phyloP scores from a whole-genome alignment of 2,797 vertebrate genomes.

The Epinephelus coioides region DNA sequence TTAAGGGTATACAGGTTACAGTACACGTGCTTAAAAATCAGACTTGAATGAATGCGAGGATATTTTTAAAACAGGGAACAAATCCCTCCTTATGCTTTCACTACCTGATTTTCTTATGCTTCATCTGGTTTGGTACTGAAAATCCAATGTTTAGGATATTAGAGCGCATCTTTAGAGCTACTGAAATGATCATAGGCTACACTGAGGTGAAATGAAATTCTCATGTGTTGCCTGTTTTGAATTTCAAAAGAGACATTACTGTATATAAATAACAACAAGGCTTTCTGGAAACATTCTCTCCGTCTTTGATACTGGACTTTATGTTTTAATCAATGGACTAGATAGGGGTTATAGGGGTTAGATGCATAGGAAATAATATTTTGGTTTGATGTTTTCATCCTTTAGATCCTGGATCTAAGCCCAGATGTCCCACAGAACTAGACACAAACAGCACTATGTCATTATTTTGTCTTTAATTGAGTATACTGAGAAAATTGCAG shows the following conservation, averaged over 20 bases:
- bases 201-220: not conserved
- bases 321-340: constrained; percentile 12
- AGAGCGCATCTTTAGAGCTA: not conserved
- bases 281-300: not conserved
- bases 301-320: not conserved
- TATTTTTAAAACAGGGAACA: not conserved
- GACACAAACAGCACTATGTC: not conserved
- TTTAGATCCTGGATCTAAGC: constrained; percentile 28
- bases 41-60: not conserved
- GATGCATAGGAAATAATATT: not conserved
- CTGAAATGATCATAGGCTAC: not conserved
- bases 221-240: not conserved
- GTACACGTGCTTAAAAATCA: not conserved
- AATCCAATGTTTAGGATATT: not conserved
- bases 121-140: not conserved
- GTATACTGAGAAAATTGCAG: not conserved
- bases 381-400: constrained; percentile 19
- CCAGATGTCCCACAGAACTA: constrained; percentile 20
- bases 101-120: not conserved
- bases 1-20: not conserved
- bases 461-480: constrained; percentile 3
- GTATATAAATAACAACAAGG: not conserved
- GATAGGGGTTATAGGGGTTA: not conserved
- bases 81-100: not conserved
- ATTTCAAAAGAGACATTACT: constrained; percentile 6